Conservation (phyloP, 2,113 vertebrate genomes). For the Callithrix jacchus region DNA sequence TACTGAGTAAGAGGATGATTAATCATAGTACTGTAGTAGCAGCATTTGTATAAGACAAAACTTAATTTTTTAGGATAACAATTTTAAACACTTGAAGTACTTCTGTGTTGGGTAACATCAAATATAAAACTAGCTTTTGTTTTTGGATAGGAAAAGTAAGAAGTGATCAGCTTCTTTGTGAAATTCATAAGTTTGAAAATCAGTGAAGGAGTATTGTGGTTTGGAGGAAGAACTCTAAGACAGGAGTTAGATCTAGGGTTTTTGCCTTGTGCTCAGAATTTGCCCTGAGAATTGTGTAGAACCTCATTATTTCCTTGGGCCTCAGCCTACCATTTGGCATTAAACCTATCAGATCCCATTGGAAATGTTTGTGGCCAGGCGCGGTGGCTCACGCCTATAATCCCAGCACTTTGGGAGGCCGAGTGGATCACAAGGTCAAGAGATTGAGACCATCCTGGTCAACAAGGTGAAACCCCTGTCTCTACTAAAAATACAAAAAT, state of each 20-base stretch:
- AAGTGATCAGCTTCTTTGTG: background rate
- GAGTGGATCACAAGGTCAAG: no score
- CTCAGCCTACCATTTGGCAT: no score
- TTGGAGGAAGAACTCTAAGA: background rate
- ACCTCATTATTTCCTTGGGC: background rate
- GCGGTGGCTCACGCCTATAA: no score
- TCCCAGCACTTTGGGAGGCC: no score
- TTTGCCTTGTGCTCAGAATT: background rate
- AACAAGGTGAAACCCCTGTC: no score
- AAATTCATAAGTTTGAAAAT: background rate
- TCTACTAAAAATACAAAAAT: no score
- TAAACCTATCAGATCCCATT: background rate
- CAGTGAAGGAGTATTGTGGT: background rate
- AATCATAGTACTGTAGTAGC: background rate
- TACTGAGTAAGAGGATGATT: background rate
- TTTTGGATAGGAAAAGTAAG: background rate
- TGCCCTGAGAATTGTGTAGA: background rate
- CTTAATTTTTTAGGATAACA: background rate
- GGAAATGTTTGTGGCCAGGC: no score
- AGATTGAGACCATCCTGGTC: no score
- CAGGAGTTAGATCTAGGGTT: background rate
- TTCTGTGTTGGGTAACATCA: background rate
- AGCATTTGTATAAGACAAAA: background rate
- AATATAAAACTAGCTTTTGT: background rate
- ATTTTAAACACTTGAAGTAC: background rate